phyloP scores from a whole-genome alignment of 2,113 vertebrate genomes.

The Crotalus horridus region DNA sequence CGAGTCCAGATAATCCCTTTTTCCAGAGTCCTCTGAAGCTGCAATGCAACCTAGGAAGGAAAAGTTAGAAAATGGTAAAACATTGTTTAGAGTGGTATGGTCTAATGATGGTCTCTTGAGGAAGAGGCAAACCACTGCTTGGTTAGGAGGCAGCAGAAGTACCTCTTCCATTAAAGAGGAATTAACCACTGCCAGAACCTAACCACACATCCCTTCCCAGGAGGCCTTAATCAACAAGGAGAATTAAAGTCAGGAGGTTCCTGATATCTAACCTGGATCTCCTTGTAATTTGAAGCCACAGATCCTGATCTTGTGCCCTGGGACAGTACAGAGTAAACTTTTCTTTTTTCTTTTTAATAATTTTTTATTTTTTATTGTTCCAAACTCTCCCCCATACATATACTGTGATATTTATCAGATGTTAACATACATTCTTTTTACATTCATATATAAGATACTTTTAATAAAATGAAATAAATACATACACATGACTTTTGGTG shows the following conservation, averaged over 20 bases:
- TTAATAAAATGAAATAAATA: no score
- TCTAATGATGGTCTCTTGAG: not conserved
- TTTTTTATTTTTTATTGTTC: no score
- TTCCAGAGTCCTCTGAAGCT: not conserved
- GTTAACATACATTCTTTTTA: no score
- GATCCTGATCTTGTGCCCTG: not conserved
- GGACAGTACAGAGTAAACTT: not conserved
- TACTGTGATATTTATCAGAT: no score
- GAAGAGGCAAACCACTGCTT: not conserved
- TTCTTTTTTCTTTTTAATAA: not conserved
- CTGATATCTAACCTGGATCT: not conserved
- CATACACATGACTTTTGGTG: no score
- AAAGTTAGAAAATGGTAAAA: not conserved
- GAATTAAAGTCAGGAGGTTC: not conserved
- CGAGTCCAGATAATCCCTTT: no score
- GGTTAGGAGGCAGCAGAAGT: not conserved
- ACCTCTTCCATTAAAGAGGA: not conserved
- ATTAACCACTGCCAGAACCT: not conserved
- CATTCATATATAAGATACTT: no score
- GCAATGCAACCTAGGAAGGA: not conserved
- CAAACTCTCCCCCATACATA: no score
- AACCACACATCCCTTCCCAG: no score
- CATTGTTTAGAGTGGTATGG: not conserved
- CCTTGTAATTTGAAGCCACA: not conserved
- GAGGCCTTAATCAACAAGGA: no score